phyloP scores from a whole-genome alignment of 2,113 vertebrate genomes.

The Melanocharis versteri region DNA sequence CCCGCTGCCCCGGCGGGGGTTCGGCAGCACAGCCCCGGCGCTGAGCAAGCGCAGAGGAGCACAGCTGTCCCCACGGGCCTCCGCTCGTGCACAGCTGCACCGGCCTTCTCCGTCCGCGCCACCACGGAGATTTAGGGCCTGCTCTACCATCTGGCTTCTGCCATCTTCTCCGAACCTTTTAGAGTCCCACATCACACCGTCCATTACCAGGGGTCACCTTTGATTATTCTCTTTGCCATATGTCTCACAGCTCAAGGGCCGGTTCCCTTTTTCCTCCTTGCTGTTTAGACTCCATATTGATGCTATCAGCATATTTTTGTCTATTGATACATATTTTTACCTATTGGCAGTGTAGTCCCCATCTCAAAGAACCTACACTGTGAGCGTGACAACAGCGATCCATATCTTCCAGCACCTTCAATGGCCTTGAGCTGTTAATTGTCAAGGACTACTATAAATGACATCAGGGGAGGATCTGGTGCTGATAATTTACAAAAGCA shows the following conservation, averaged over 20 bases:
- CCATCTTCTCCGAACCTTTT: background rate
- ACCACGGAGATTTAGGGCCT: background rate
- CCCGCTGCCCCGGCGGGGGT: background rate
- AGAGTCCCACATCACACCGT: background rate
- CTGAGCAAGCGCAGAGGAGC: background rate
- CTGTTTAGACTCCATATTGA: background rate
- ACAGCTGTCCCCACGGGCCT: background rate
- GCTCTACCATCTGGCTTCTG: background rate
- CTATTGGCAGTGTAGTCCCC: background rate
- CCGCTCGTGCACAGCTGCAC: background rate
- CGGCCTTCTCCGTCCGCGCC: fast-evolving
- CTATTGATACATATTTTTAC: background rate
- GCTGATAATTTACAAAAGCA: background rate
- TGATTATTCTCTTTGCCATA: background rate
- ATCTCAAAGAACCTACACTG: background rate
- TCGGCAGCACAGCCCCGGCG: fast-evolving
- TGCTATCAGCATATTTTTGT: background rate
- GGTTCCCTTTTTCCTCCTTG: background rate
- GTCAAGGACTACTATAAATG: background rate
- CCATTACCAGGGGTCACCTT: background rate
- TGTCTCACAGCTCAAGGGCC: background rate
- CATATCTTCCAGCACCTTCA: background rate
- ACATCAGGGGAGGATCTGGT: background rate
- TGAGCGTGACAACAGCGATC: background rate
- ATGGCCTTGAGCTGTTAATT: background rate